A percentile compares a stretch with the other conserved stretches of the same genome.
These are phyloP conservation scores for Sphaeramia orbicularis DNA, from an alignment of 2,797 vertebrate species.

Conservation along the genomic window DNA sequence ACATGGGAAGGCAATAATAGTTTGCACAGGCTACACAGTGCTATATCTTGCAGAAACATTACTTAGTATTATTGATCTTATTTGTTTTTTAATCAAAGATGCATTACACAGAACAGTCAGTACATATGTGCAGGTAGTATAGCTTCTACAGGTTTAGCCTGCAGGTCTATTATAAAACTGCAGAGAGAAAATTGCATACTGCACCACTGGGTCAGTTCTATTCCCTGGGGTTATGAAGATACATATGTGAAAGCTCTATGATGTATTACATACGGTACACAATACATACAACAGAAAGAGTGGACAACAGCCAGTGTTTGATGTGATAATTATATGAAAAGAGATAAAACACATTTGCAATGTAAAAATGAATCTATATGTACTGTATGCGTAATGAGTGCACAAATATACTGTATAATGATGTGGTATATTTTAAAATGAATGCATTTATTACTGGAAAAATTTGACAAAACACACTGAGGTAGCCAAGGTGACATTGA, in stretches of 20 bases:
- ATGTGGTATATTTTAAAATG: neutral
- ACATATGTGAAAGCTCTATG: slow-evolving; percentile 17
- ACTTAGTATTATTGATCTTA: neutral
- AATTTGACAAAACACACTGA: neutral
- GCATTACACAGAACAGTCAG: neutral
- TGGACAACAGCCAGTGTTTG: neutral
- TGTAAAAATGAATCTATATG: too few relatives aligned
- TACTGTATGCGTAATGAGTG: too few relatives aligned
- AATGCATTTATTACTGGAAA: neutral
- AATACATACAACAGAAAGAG: neutral
- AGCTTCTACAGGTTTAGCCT: slow-evolving; percentile 1
- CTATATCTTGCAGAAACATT: neutral
- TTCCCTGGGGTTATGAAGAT: slow-evolving; percentile 21
- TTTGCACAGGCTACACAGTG: neutral
- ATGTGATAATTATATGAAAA: too few relatives aligned
- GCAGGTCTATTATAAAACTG: slow-evolving; percentile 8
- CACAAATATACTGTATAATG: too few relatives aligned
- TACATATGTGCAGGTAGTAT: neutral
- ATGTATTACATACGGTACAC: slow-evolving; percentile 1
- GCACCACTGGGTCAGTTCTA: slow-evolving; percentile 15
- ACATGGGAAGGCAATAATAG: neutral
- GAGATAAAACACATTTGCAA: too few relatives aligned
- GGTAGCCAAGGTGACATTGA: slow-evolving; percentile 47
- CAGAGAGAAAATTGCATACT: slow-evolving; percentile 11
- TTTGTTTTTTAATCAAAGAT: too few relatives aligned